Percentiles rank a stretch among this genome's conserved stretches.
Evolutionary conservation across 2,113 vertebrate genomes (phyloP).

Genomic region (Gyps fulvus): DNA sequence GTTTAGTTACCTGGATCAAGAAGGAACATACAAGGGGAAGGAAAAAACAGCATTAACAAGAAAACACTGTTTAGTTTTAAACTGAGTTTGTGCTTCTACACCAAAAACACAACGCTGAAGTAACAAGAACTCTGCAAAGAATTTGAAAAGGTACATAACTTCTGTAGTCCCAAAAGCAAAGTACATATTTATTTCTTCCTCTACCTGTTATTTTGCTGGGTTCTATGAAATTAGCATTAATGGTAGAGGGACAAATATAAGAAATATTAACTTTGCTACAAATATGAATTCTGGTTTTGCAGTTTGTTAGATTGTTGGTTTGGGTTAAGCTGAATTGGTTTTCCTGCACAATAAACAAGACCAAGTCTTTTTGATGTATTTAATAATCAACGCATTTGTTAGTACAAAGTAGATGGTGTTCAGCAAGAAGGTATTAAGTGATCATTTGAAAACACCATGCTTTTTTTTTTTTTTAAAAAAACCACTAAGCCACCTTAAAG

Average conservation of each 20-base stretch:
- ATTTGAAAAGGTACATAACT: not conserved
- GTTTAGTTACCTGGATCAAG: conserved; percentile 28
- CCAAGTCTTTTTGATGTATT: not conserved
- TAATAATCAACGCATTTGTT: conserved; percentile 1
- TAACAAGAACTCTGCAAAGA: conserved; percentile 22
- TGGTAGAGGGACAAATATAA: not conserved
- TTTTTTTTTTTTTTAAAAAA: not conserved
- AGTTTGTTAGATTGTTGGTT: not conserved
- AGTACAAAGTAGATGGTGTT: conserved; percentile 44
- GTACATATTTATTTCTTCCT: not conserved
- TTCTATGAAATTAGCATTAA: not conserved
- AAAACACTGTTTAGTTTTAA: conserved; percentile 37
- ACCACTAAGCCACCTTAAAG: not conserved
- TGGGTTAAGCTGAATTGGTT: not conserved
- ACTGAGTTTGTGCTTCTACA: conserved; percentile 55
- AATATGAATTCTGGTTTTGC: not conserved
- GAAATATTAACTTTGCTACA: not conserved
- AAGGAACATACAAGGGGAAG: conserved; percentile 16
- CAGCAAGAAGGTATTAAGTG: conserved; percentile 16
- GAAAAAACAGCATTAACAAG: conserved; percentile 33
- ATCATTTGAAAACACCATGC: conserved; percentile 7
- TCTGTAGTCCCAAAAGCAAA: not conserved
- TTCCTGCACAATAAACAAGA: not conserved
- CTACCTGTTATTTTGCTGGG: not conserved
- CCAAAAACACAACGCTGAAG: conserved; percentile 36